A percentile compares a stretch with the other conserved stretches of the same genome.
phyloP scores from a whole-genome alignment of 2,797 vertebrate species.

The Menidia menidia region DNA sequence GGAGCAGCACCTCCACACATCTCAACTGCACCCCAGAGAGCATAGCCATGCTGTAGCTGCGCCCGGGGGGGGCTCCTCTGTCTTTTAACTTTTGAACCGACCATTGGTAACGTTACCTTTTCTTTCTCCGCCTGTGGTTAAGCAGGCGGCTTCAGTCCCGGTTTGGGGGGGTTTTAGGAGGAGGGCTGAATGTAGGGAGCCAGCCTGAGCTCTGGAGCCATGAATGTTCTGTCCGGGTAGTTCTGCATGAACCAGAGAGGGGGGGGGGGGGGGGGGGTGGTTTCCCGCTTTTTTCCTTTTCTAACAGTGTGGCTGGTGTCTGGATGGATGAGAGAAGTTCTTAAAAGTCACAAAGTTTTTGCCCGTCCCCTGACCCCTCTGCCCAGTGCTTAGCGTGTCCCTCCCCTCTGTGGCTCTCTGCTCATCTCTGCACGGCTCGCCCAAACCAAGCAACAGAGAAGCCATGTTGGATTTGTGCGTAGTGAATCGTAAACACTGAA shows the following conservation, averaged over 20 bases:
- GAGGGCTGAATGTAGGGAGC: slow-evolving; percentile 53
- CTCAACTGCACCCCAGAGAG: slow-evolving; percentile 91
- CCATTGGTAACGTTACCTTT: slow-evolving; percentile 19
- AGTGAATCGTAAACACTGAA: slow-evolving; percentile 66
- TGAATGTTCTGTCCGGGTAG: slow-evolving; percentile 53
- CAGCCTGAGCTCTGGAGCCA: slow-evolving; percentile 39
- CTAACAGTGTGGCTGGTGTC: slow-evolving; percentile 30
- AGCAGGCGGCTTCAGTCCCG: no score
- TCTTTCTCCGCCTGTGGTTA: background rate
- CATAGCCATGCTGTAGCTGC: slow-evolving; percentile 89
- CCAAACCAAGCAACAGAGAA: slow-evolving; percentile 47
- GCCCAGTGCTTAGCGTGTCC: slow-evolving; percentile 30
- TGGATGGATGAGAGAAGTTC: slow-evolving; percentile 22
- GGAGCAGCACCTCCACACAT: slow-evolving; percentile 89
- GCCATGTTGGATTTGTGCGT: slow-evolving; percentile 47
- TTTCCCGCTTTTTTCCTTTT: background rate
- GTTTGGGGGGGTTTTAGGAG: background rate
- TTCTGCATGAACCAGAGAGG: slow-evolving; percentile 14
- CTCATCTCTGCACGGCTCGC: slow-evolving; percentile 71
- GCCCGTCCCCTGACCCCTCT: slow-evolving; percentile 7
- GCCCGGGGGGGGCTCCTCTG: slow-evolving; percentile 7
- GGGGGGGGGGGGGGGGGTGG: slow-evolving; percentile 8
- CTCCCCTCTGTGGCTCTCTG: slow-evolving; percentile 49
- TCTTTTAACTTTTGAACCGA: slow-evolving; percentile 25
- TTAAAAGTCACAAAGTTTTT: slow-evolving; percentile 22